Evolutionary conservation across 2,797 vertebrate genomes (phyloP).

Genomic region (Vipera ursinii): DNA sequence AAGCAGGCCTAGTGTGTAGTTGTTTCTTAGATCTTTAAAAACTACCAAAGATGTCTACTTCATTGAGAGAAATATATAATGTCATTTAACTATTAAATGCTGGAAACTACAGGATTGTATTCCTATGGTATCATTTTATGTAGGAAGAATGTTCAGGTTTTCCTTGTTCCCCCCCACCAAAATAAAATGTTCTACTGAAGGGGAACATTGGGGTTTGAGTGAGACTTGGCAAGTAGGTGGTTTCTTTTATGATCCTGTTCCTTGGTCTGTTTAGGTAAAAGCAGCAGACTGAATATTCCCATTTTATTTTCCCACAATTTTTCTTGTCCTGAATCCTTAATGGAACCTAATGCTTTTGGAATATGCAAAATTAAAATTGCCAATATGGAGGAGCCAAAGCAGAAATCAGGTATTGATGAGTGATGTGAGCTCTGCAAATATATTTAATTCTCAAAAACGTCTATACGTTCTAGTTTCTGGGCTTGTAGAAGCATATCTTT

Average conservation of each 20-base stretch:
- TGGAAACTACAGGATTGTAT: background rate
- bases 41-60: background rate
- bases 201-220: background rate
- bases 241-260: background rate
- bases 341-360: background rate
- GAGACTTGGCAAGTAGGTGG: background rate
- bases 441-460: background rate
- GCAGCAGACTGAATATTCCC: background rate
- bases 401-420: background rate
- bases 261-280: background rate
- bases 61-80: background rate
- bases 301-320: background rate
- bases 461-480: background rate
- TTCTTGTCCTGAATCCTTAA: background rate
- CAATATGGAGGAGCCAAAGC: background rate
- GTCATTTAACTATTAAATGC: background rate
- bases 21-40: background rate
- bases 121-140: background rate
- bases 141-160: background rate
- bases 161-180: background rate
- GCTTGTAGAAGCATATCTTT: slow-evolving; percentile 12
- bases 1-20: background rate
- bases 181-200: background rate
- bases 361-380: background rate
- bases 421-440: background rate